Base-by-base conservation (phyloP, 2,888 invertebrate species). In the Agrotis ipsilon region DNA sequence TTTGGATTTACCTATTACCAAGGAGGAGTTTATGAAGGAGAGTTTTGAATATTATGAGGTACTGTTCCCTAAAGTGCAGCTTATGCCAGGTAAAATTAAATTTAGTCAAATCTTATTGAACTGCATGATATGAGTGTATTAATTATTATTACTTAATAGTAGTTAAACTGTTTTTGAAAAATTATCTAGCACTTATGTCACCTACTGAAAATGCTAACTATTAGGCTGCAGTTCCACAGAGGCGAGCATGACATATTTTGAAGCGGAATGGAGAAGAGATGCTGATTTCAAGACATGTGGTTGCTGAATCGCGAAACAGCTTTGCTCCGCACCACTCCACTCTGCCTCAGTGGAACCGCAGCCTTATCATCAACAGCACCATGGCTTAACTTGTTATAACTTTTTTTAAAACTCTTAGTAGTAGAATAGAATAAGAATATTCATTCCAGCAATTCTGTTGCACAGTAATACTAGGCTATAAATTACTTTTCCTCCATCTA, bases 11-110 rank as follows among this genome's bases (percentile, higher is more conserved):
- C 98, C 98, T 0, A 87, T 98, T 11, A 96, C 97, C 1, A 96
- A 95, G 80, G 97, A 97, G 66, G 97, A 98, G 83, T 98, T 97
- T 90, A 94, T 97, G 72, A 91, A 92, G 52, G 91, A 96, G 82
- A 96, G 97, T 78, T 92, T 94, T 67, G 93, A 95, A 78, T 90
- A 97, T 83, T 96, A 97, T 87, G 91, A 96, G 79, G 91, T 95
- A 79, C 86, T 97, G 68, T 97, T 98, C 94, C 95, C 96, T 49
- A 90, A 96, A 77, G 97, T 97, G 55, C 90, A 97, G 81, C 92
- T 98, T 69, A 96, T 98, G 96, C 98, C 98, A 96, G 98, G 98
- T 98, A 97, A 76, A 72, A 77, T 74, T 78, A 66, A 61, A 69
- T 67, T 72, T 84, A 32, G 49, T 58, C 64, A 78, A 69, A 69